phyloP scores from a whole-genome alignment of 2,797 vertebrate species.

The Furcifer pardalis region DNA sequence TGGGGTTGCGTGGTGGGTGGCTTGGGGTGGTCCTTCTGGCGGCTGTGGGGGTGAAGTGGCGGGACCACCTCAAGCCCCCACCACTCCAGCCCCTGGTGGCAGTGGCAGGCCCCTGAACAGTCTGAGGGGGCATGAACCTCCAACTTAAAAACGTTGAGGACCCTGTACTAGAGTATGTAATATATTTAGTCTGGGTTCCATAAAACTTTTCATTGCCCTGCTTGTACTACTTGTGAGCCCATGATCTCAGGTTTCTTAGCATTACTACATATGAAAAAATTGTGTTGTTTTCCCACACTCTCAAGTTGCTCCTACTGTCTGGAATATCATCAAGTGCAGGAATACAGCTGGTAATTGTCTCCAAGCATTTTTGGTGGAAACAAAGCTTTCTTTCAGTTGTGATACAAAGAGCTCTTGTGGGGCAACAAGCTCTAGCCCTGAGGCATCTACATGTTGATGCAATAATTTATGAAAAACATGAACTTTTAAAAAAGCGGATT shows the following conservation, averaged over 20 bases:
- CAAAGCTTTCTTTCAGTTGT: not conserved
- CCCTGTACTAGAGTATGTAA: not conserved
- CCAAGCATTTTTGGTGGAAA: not conserved
- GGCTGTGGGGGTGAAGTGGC: too few relatives aligned
- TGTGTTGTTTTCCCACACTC: not conserved
- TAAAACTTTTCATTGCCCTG: too few relatives aligned
- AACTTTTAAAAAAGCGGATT: not conserved
- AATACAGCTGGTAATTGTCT: not conserved
- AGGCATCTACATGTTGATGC: not conserved
- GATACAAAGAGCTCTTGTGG: not conserved
- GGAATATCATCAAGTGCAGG: not conserved
- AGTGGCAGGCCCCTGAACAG: too few relatives aligned
- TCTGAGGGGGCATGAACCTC: too few relatives aligned
- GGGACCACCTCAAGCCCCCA: too few relatives aligned
- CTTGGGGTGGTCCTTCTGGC: too few relatives aligned
- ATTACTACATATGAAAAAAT: not conserved
- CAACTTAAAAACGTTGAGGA: too few relatives aligned
- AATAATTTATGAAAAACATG: not conserved
- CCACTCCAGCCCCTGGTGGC: too few relatives aligned
- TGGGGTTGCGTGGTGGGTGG: too few relatives aligned
- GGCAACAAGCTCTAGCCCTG: not conserved
- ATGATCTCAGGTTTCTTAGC: too few relatives aligned
- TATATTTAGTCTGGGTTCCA: too few relatives aligned
- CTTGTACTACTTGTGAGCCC: too few relatives aligned
- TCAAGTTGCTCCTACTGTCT: not conserved